These are phyloP conservation scores for Operophtera brumata DNA, from an alignment of 2,888 invertebrate genomes.

Conservation along the genomic window DNA sequence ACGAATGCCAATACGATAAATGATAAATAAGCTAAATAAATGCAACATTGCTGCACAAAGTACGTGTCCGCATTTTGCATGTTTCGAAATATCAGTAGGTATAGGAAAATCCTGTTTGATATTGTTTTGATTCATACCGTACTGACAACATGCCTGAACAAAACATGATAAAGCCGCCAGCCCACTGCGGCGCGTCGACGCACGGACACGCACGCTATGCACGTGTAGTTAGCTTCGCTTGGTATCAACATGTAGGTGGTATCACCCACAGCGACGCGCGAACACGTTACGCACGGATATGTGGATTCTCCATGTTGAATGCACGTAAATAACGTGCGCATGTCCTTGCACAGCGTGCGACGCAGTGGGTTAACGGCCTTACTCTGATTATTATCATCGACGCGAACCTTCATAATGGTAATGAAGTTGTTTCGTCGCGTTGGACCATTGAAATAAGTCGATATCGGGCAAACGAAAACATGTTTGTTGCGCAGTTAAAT, in stretches of 20 bases:
- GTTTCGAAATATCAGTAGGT: constrained; percentile 14
- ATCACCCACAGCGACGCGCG: too few relatives aligned
- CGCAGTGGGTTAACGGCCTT: background rate
- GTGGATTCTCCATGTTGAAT: too few relatives aligned
- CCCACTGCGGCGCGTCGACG: too few relatives aligned
- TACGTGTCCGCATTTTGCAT: constrained; percentile 13
- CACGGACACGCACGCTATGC: too few relatives aligned
- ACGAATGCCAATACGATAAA: constrained; percentile 31
- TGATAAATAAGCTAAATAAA: constrained; percentile 33
- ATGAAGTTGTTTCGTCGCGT: constrained; percentile 12
- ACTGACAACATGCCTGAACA: background rate
- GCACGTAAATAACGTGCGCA: too few relatives aligned
- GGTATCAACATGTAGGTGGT: too few relatives aligned
- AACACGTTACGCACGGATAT: too few relatives aligned
- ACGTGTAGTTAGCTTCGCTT: too few relatives aligned
- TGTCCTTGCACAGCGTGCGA: too few relatives aligned
- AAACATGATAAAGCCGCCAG: constrained; percentile 7
- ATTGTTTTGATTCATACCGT: constrained; percentile 13
- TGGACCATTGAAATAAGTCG: constrained; percentile 32
- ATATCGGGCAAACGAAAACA: constrained; percentile 46
- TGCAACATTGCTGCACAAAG: constrained; percentile 20
- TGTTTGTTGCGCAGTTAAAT: constrained; percentile 56
- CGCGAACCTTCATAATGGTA: constrained; percentile 14
- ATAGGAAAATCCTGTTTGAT: constrained; percentile 12
- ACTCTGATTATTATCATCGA: constrained; percentile 2